Evolutionary conservation across 1,140 invertebrate species (phyloP).

Genomic region (Hyposmocoma kahamanoa): DNA sequence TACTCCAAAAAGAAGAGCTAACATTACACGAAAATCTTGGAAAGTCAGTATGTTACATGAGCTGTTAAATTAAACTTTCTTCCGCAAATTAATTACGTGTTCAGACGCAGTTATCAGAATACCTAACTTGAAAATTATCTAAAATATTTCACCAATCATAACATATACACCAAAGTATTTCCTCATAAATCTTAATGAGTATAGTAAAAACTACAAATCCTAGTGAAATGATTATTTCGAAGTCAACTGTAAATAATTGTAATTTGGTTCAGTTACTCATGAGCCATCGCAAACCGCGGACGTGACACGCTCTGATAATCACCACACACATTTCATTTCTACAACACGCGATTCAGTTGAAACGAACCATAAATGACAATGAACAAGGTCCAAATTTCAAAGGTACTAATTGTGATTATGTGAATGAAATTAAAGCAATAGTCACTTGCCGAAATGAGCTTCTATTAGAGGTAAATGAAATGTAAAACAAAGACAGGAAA

Average conservation of each 20-base stretch:
- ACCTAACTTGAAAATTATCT: too few species aligned
- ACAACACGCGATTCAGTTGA: slow-evolving; percentile 31
- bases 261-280: slow-evolving; percentile 57
- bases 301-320: slow-evolving; percentile 53
- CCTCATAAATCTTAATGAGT: not conserved
- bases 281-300: slow-evolving; percentile 37
- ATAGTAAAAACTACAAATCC: slow-evolving; percentile 8
- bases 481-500: slow-evolving; percentile 42
- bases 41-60: too few species aligned
- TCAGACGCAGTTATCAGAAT: too few species aligned
- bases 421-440: slow-evolving; percentile 51
- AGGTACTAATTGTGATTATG: slow-evolving; percentile 19
- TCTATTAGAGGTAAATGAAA: slow-evolving; percentile 49
- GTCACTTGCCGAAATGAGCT: slow-evolving; percentile 34
- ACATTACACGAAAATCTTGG: too few species aligned
- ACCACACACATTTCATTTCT: slow-evolving; percentile 59
- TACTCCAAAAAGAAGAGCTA: too few species aligned
- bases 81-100: too few species aligned
- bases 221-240: slow-evolving; percentile 38
- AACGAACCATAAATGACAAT: slow-evolving; percentile 43
- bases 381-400: slow-evolving; percentile 43
- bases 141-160: too few species aligned
- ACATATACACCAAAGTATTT: too few species aligned
- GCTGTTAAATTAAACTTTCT: too few species aligned
- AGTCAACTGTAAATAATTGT: slow-evolving; percentile 48